phyloP scores from a whole-genome alignment of 30 jellyfish, hydroid and myxozoan species.

The Mastigias papua region DNA sequence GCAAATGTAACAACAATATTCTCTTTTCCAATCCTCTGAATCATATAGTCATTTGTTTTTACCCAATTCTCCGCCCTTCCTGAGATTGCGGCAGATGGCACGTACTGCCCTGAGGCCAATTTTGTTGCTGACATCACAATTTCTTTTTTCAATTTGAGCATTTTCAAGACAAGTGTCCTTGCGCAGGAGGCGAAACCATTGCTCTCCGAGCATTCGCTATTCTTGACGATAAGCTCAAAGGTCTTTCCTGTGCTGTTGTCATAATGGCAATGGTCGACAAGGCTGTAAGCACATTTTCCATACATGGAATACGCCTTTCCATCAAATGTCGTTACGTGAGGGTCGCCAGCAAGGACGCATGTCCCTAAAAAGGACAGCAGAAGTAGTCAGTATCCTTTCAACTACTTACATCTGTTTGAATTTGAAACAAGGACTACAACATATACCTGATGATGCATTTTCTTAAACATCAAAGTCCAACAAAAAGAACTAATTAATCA shows the following conservation, averaged over 20 bases:
- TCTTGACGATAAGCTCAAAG: conserved; percentile 84
- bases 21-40: conserved; percentile 87
- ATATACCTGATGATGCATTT: too few species aligned
- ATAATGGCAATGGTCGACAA: conserved; percentile 94
- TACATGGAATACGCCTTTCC: conserved; percentile 93
- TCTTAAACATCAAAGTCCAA: too few species aligned
- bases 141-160: conserved; percentile 66
- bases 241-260: conserved; percentile 72
- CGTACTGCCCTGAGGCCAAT: conserved; percentile 32
- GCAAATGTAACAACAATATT: conserved; percentile 65
- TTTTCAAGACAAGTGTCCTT: conserved; percentile 79
- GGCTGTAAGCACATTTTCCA: conserved; percentile 95
- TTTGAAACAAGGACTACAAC: too few species aligned
- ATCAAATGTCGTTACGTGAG: conserved; percentile 95
- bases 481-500: too few species aligned
- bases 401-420: too few species aligned
- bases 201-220: conserved; percentile 78
- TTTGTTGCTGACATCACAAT: conserved; percentile 59
- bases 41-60: conserved; percentile 57
- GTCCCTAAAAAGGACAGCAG: conserved; percentile 62
- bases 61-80: conserved; percentile 81
- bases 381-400: neutral
- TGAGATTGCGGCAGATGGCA: conserved; percentile 79
- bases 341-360: conserved; percentile 94
- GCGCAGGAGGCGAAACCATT: conserved; percentile 87